Conservation (phyloP, 2,888 invertebrate genomes). For the Pristionchus fissidentatus region DNA sequence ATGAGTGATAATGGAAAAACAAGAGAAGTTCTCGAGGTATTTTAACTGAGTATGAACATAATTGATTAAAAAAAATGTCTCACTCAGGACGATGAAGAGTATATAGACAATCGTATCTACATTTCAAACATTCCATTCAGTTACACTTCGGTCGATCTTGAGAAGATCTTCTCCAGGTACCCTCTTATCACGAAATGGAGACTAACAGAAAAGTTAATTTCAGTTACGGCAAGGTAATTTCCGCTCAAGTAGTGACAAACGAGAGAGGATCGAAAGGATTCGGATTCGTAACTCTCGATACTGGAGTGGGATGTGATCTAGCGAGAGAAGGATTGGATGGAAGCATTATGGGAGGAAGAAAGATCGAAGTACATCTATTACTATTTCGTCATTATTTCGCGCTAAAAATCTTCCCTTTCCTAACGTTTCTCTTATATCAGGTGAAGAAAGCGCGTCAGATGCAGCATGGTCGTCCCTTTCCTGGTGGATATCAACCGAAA, state of each 20-base stretch:
- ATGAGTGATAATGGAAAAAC: slow-evolving; percentile 8
- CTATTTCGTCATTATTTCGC: background rate
- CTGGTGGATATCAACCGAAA: background rate
- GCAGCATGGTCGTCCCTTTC: slow-evolving; percentile 3
- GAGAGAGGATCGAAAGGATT: slow-evolving; percentile 47
- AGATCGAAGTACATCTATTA: slow-evolving; percentile 35
- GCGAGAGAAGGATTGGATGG: slow-evolving; percentile 44
- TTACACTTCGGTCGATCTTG: slow-evolving; percentile 46
- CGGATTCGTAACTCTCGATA: slow-evolving; percentile 46
- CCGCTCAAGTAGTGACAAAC: slow-evolving; percentile 44
- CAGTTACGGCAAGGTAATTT: slow-evolving; percentile 40
- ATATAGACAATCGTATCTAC: slow-evolving; percentile 47
- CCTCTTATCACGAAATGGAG: background rate
- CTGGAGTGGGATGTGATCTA: slow-evolving; percentile 29
- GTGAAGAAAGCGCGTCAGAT: slow-evolving; percentile 47
- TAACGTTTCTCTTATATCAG: background rate
- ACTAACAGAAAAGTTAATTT: background rate
- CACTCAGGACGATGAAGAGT: slow-evolving; percentile 37
- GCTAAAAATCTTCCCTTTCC: background rate
- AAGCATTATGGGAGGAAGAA: slow-evolving; percentile 48
- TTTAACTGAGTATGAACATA: background rate
- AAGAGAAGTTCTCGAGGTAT: slow-evolving; percentile 12
- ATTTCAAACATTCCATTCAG: slow-evolving; percentile 48
- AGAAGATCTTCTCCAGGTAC: slow-evolving; percentile 46
- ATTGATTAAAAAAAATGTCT: background rate